phyloP scores from a whole-genome alignment of 1,140 invertebrate species.

The Drosophila parabipectinata region DNA sequence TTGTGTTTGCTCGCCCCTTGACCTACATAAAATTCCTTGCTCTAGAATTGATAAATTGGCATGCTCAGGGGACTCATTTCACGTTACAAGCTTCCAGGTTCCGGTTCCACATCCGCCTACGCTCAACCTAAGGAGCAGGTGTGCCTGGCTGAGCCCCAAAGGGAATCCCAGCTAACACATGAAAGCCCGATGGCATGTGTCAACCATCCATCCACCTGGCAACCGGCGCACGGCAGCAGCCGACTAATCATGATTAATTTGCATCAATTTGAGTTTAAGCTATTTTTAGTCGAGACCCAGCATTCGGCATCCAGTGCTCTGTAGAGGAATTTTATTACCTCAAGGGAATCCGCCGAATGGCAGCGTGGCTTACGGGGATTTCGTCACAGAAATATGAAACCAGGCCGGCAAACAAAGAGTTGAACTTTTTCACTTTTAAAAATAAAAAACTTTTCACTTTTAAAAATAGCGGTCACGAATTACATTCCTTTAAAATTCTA shows the following conservation, averaged over 20 bases:
- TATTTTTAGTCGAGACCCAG: slow-evolving; percentile 60
- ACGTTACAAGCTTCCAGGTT: slow-evolving; percentile 31
- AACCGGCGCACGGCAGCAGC: slow-evolving; percentile 14
- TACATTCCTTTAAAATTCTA: neutral
- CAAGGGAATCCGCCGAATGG: slow-evolving; percentile 12
- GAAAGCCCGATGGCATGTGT: slow-evolving; percentile 13
- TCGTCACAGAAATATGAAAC: slow-evolving; percentile 20
- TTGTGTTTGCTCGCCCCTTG: slow-evolving; percentile 46
- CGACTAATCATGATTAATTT: slow-evolving; percentile 79
- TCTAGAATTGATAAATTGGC: slow-evolving; percentile 53
- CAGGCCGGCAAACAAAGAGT: slow-evolving; percentile 3
- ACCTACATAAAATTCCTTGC: slow-evolving; percentile 51
- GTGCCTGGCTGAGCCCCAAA: slow-evolving; percentile 4
- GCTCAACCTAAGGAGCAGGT: slow-evolving; percentile 42
- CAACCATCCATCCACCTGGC: slow-evolving; percentile 21
- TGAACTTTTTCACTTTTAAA: slow-evolving; percentile 9
- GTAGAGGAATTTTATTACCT: slow-evolving; percentile 26
- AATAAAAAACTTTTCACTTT: slow-evolving; percentile 14
- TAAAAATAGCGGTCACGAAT: neutral
- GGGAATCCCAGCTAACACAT: slow-evolving; percentile 26
- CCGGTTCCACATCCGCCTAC: slow-evolving; percentile 23
- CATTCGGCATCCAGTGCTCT: slow-evolving; percentile 20
- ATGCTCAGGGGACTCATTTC: slow-evolving; percentile 34
- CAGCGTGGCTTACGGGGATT: slow-evolving; percentile 19
- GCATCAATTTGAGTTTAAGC: slow-evolving; percentile 66